Base-by-base conservation (phyloP, 1,140 invertebrate genomes). In the Oryzaephilus surinamensis region DNA sequence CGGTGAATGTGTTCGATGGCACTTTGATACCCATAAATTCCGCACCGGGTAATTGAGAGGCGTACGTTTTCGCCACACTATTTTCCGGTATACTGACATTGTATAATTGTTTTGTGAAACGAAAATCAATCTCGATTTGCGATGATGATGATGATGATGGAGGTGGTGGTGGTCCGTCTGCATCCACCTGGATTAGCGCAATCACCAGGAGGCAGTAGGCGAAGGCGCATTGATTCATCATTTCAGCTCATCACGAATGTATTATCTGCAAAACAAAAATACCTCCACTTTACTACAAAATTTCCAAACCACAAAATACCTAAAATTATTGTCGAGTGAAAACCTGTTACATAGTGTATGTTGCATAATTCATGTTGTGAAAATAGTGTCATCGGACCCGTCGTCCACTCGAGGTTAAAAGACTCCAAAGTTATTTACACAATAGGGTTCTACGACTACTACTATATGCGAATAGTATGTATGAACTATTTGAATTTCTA, bases 11-110 rank as follows among this genome's bases (percentile, higher is more conserved):
- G 20, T 51, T 48, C 27, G 62, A 48, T 31, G 48, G 34, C 27
- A 56, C 24, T 63, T 60, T 62, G 39, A 79, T 63, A 30, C 72
- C 74, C 42, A 72, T 65, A 21, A 64, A 70, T 37, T 64, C 69
- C 26, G 71, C 71, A 39, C 67, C 71, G 61, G 70, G 59, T 29
- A 64, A 63, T 43, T 73, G 71, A 26, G 57, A 57, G 6, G 74
- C 72, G 60, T 84, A 88, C 1, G 84, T 86, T 57, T 90, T 90
- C 20, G 82, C 84, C 21, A 87, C 71, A 42, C 87, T 88, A 67
- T 90, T 96, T 66, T 97, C 92, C 6, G 83, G 76, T 48, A 97
- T 87, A 48, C 79, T 85, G 45, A 83, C 86, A 73, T 96, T 95
- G 74, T 96, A 97, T 0, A 70, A 55, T 3, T 67, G 47, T 36